These are phyloP conservation scores for Nomada fucata DNA, from an alignment of 2,888 invertebrate genomes.

Conservation along the genomic window DNA sequence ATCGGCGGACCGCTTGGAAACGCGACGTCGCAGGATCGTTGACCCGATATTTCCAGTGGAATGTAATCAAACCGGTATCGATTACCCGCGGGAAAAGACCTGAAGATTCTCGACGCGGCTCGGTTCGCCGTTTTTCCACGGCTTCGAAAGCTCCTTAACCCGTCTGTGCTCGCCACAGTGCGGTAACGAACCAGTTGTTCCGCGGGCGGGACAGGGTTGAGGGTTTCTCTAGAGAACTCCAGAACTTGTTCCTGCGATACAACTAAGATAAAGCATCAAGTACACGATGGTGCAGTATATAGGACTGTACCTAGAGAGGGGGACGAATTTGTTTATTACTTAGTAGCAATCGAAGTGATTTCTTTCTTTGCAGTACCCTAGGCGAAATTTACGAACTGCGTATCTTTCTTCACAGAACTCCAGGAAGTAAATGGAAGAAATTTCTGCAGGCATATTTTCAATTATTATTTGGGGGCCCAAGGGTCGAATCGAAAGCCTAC, in stretches of 20 bases:
- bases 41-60: slow-evolving; percentile 49
- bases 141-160: slow-evolving; percentile 23
- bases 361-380: too few species aligned
- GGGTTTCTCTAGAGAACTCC: not conserved
- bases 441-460: too few species aligned
- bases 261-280: too few species aligned
- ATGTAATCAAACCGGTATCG: slow-evolving; percentile 60
- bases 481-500: too few species aligned
- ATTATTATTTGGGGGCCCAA: too few species aligned
- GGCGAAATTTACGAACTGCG: too few species aligned
- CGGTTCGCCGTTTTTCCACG: slow-evolving; percentile 21
- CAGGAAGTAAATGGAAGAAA: too few species aligned
- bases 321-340: too few species aligned
- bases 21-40: slow-evolving; percentile 39
- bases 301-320: too few species aligned
- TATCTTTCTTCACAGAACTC: too few species aligned
- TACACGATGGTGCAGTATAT: too few species aligned
- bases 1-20: slow-evolving; percentile 23
- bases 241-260: not conserved
- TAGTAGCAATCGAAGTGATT: too few species aligned
- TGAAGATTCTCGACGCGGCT: slow-evolving; percentile 10
- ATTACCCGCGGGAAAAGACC: slow-evolving; percentile 33
- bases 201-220: not conserved
- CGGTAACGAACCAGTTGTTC: slow-evolving; percentile 6
- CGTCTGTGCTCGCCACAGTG: slow-evolving; percentile 13